Percentiles rank a stretch among this genome's conserved stretches.
Conservation (phyloP, 2,113 vertebrate genomes). For the Gambusia affinis region DNA sequence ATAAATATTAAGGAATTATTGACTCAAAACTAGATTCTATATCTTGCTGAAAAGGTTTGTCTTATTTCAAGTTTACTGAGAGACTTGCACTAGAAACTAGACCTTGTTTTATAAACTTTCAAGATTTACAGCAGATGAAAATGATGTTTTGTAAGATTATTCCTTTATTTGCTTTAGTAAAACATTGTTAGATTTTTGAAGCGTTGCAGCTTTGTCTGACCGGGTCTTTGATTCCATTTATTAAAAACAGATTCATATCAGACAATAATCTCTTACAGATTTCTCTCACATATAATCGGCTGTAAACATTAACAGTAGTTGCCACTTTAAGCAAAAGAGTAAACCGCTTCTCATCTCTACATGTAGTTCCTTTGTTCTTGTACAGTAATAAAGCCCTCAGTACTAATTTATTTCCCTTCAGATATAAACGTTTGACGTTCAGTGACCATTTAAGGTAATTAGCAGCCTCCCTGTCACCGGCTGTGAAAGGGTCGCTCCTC, state of each 20-base stretch:
- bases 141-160: no score
- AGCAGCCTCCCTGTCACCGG: constrained; percentile 35
- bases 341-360: neutral
- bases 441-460: constrained; percentile 66
- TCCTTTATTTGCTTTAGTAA: no score
- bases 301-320: neutral
- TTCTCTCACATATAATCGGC: neutral
- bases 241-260: neutral
- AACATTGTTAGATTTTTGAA: no score
- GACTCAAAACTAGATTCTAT: no score
- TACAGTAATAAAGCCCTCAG: neutral
- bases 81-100: no score
- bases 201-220: neutral
- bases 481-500: constrained; percentile 49
- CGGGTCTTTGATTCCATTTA: no score
- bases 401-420: neutral
- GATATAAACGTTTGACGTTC: constrained; percentile 19
- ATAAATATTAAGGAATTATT: no score
- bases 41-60: no score
- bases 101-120: no score
- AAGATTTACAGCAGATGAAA: no score
- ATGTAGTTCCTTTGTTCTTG: neutral
- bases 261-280: neutral
- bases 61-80: no score
- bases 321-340: neutral